These are phyloP conservation scores for Tetrapedia diversipes DNA, from an alignment of 2,888 invertebrate genomes.

Conservation along the genomic window DNA sequence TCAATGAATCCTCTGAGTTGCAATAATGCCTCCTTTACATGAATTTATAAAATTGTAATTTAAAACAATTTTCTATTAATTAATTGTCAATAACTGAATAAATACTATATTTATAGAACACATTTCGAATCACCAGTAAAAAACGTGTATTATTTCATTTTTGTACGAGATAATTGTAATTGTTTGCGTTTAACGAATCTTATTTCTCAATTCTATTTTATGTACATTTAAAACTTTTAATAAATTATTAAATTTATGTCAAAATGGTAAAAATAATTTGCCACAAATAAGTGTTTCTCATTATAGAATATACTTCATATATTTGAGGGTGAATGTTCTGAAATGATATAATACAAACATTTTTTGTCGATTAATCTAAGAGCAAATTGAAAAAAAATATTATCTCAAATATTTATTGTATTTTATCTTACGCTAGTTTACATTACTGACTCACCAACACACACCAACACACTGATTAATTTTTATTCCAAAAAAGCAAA, in stretches of 20 bases:
- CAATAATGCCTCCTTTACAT: too few species aligned
- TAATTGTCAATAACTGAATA: too few species aligned
- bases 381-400: not conserved
- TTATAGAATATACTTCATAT: not conserved
- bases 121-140: slow-evolving; percentile 1
- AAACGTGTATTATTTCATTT: not conserved
- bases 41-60: not conserved
- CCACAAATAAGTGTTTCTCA: not conserved
- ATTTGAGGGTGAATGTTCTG: not conserved
- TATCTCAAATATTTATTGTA: not conserved
- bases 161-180: not conserved
- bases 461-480: not conserved
- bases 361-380: not conserved
- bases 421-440: not conserved
- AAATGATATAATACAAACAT: not conserved
- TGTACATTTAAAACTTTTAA: slow-evolving; percentile 3
- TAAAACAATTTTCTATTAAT: too few species aligned
- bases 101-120: not conserved
- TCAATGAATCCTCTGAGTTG: not conserved
- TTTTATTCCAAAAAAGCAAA: not conserved
- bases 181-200: too few species aligned
- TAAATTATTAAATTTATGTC: slow-evolving; percentile 1
- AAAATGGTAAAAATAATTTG: too few species aligned
- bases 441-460: not conserved
- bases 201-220: too few species aligned